These are phyloP conservation scores for Megaleporinus macrocephalus DNA, from an alignment of 2,113 vertebrate species.

Conservation along the genomic window DNA sequence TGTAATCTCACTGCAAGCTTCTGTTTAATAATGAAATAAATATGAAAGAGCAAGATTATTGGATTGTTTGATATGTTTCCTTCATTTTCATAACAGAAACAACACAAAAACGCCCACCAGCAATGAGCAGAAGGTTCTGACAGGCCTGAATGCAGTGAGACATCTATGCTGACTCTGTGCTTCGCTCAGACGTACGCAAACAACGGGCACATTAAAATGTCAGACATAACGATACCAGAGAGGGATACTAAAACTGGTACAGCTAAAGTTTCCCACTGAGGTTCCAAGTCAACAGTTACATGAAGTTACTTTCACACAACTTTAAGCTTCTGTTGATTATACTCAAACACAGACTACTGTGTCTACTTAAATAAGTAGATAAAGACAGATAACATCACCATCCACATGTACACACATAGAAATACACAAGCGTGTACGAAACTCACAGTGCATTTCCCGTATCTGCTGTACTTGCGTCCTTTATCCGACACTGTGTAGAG, in stretches of 20 bases:
- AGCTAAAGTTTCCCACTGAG: not conserved
- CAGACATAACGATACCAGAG: not conserved
- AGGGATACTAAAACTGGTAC: not conserved
- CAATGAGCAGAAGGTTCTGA: no score
- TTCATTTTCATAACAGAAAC: no score
- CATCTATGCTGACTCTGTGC: not conserved
- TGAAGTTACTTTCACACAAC: not conserved
- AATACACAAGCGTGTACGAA: not conserved
- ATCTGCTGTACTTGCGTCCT: conserved; percentile 94
- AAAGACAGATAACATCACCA: not conserved
- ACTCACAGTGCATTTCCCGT: conserved; percentile 95
- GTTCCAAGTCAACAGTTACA: not conserved
- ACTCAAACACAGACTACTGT: not conserved
- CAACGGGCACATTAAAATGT: not conserved
- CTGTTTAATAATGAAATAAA: no score
- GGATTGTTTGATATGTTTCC: no score
- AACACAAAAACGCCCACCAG: no score
- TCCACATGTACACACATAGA: not conserved
- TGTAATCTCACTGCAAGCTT: no score
- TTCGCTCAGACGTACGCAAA: not conserved
- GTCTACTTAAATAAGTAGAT: not conserved
- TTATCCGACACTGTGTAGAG: conserved; percentile 93
- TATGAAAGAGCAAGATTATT: no score
- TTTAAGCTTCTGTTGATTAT: not conserved
- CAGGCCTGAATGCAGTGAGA: no score